A percentile compares a stretch with the other conserved stretches of the same genome.
Conservation (phyloP, 1,140 invertebrate genomes). For the Vanessa atalanta region DNA sequence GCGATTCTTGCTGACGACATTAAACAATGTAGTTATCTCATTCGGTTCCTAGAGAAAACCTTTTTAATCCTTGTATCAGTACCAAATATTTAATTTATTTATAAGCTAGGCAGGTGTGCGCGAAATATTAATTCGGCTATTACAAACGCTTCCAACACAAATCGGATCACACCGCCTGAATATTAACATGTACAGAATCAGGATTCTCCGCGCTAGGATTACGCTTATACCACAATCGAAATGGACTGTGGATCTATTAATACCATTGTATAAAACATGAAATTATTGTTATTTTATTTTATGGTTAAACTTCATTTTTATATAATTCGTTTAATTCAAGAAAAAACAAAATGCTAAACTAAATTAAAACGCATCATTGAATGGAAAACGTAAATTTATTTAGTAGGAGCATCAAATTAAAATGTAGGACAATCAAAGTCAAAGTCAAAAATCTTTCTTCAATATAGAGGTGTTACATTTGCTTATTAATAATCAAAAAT, state of each 20-base stretch:
- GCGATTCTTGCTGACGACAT: not conserved
- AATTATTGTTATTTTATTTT: too few species aligned
- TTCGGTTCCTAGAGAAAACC: not conserved
- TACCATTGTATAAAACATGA: not conserved
- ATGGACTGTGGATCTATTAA: constrained; percentile 15
- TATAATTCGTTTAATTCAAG: too few species aligned
- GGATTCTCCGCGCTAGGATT: constrained; percentile 23
- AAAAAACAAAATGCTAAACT: too few species aligned
- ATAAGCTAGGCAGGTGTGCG: constrained; percentile 10
- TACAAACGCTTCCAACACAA: constrained; percentile 31
- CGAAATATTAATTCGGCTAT: constrained; percentile 29
- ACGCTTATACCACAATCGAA: constrained; percentile 22
- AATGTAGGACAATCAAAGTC: too few species aligned
- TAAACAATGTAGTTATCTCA: not conserved
- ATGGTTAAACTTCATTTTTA: too few species aligned
- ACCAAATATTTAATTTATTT: constrained; percentile 7
- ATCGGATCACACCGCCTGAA: constrained; percentile 43
- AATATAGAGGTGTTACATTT: too few species aligned
- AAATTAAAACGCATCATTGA: too few species aligned
- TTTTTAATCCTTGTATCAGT: not conserved
- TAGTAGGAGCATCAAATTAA: too few species aligned
- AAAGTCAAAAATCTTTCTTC: too few species aligned
- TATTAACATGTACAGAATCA: constrained; percentile 38
- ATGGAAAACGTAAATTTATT: too few species aligned
- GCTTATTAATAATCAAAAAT: too few species aligned